Percentiles rank a stretch among this genome's conserved stretches.
phyloP scores from a whole-genome alignment of 2,113 vertebrate species.

The Lathamus discolor region DNA sequence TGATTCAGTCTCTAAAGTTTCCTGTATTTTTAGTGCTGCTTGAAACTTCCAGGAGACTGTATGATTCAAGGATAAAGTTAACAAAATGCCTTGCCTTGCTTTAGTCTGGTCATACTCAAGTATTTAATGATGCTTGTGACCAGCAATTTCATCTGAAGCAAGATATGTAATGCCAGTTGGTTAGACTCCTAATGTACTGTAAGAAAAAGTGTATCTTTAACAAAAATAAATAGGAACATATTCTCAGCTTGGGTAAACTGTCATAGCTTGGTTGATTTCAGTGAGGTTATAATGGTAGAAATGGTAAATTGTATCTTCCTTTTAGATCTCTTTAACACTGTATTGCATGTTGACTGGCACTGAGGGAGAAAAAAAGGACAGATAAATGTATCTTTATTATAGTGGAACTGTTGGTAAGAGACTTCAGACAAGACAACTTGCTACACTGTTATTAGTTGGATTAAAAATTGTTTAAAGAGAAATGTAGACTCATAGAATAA shows the following conservation, averaged over 20 bases:
- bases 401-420: not conserved
- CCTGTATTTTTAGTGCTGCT: not conserved
- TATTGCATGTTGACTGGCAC: not conserved
- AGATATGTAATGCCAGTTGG: not conserved
- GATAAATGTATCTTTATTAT: not conserved
- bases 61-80: not conserved
- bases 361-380: fast-evolving
- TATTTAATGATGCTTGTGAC: conserved; percentile 10
- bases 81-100: not conserved
- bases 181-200: not conserved
- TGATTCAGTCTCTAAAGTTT: not conserved
- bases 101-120: not conserved
- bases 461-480: not conserved
- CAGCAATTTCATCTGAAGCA: not conserved
- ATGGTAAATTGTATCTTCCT: not conserved
- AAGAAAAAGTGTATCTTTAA: not conserved
- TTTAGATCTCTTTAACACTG: not conserved
- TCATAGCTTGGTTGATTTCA: not conserved
- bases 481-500: not conserved
- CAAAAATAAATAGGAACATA: conserved; percentile 6
- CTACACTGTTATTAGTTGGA: not conserved
- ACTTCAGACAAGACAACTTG: not conserved
- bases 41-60: not conserved
- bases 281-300: not conserved
- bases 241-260: not conserved